Evolutionary conservation across 2,113 vertebrate species (phyloP).

Genomic region (Bathybates hornii): DNA sequence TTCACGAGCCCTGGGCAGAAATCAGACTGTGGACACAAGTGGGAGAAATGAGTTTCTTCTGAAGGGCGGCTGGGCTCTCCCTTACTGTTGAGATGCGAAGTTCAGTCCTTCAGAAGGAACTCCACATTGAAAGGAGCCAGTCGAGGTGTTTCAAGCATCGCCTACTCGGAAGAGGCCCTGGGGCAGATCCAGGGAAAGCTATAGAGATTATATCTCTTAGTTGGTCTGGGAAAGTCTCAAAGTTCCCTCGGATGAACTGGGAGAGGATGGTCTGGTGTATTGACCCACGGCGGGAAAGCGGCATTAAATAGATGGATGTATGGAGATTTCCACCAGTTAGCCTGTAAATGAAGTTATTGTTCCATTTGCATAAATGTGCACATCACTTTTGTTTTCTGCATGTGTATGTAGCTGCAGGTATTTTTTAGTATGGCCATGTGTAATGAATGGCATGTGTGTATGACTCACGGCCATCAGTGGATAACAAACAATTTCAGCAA

Average conservation of each 20-base stretch:
- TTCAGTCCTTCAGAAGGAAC: neutral
- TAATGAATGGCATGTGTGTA: neutral
- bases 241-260: neutral
- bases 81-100: neutral
- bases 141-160: neutral
- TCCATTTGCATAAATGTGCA: neutral
- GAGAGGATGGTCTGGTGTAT: neutral
- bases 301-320: neutral
- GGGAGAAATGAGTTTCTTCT: neutral
- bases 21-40: neutral
- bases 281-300: neutral
- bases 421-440: neutral
- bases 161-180: rapidly evolving
- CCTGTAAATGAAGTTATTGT: neutral
- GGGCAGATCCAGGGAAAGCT: neutral
- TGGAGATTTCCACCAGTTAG: neutral
- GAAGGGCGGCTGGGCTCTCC: neutral
- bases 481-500: neutral
- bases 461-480: neutral
- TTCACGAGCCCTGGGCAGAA: neutral
- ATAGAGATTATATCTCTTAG: neutral
- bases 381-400: neutral
- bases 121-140: neutral
- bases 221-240: neutral
- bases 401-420: neutral